Evolutionary conservation across 1,140 invertebrate genomes (phyloP).

Genomic region (Andricus grossulariae): DNA sequence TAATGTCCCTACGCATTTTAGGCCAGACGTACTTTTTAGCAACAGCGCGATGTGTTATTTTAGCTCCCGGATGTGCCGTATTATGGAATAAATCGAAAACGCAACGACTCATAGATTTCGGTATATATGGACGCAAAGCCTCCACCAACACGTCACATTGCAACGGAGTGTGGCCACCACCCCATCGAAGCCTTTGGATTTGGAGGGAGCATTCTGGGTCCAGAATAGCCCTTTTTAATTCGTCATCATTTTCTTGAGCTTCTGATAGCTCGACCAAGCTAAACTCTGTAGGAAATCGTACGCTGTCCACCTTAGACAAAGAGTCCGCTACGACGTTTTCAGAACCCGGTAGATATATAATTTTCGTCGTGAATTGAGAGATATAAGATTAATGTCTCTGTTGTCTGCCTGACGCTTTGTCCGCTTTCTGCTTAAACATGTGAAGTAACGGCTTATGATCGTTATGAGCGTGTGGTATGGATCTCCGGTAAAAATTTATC

Average conservation of each 20-base stretch:
- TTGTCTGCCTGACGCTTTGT: slow-evolving; percentile 30
- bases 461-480: slow-evolving; percentile 32
- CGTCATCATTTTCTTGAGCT: background rate
- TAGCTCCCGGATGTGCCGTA: background rate
- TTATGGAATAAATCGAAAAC: background rate
- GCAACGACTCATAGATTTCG: no score
- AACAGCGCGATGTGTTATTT: background rate
- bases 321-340: background rate
- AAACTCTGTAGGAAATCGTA: background rate
- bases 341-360: background rate
- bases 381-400: slow-evolving; percentile 10
- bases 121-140: background rate
- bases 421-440: slow-evolving; percentile 27
- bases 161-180: background rate
- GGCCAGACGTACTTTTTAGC: background rate
- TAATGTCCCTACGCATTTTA: background rate
- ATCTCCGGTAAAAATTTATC: background rate
- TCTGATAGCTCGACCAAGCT: background rate
- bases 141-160: background rate
- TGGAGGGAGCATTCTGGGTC: background rate
- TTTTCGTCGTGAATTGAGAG: background rate
- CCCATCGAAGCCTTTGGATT: background rate
- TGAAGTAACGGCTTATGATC: slow-evolving; percentile 32
- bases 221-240: background rate
- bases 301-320: background rate